phyloP scores from a whole-genome alignment of 2,113 vertebrate species.

The Megaptera novaeangliae region DNA sequence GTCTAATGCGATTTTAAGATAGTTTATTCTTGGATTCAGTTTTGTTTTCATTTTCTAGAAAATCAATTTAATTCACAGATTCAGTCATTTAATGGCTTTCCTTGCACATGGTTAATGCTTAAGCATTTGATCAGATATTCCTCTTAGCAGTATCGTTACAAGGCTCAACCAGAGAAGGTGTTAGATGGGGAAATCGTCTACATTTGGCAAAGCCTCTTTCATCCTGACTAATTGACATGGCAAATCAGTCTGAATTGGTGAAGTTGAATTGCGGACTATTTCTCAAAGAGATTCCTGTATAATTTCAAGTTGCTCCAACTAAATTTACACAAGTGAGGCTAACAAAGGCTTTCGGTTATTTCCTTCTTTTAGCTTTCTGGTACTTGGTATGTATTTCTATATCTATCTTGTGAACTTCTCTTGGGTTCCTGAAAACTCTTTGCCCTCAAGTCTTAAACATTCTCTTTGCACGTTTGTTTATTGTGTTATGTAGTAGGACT shows the following conservation, averaged over 20 bases:
- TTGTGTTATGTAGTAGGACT: not conserved
- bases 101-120: constrained; percentile 1
- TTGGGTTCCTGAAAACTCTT: constrained; percentile 27
- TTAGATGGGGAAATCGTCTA: not conserved
- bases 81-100: constrained; percentile 36
- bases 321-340: not conserved
- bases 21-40: constrained; percentile 62
- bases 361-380: not conserved
- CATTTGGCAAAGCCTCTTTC: not conserved
- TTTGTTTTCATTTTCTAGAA: constrained; percentile 67
- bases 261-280: not conserved
- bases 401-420: not conserved
- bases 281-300: not conserved
- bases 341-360: not conserved
- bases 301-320: constrained; percentile 9
- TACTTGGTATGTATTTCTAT: not conserved
- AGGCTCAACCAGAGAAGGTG: not conserved
- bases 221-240: not conserved
- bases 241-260: constrained; percentile 9
- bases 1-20: constrained; percentile 55
- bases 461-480: not conserved
- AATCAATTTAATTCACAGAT: constrained; percentile 58
- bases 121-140: constrained; percentile 48
- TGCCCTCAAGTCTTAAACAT: not conserved
- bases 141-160: not conserved